phyloP scores from a whole-genome alignment of 2,113 vertebrate species.

The Prolemur simus region DNA sequence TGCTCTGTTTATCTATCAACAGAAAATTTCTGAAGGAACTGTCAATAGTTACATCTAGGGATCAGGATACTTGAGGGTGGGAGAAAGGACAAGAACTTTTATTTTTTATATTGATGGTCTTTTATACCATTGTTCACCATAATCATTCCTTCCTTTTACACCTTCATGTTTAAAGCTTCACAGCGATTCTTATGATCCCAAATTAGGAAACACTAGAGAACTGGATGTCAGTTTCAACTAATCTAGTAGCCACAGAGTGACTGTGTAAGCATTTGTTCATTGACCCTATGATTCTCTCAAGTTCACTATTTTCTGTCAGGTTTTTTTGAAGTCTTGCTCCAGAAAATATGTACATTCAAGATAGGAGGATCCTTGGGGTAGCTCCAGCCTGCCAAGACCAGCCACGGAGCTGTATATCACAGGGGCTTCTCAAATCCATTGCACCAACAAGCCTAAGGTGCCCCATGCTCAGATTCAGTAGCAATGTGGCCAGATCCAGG shows the following conservation, averaged over 20 bases:
- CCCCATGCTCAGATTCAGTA: not conserved
- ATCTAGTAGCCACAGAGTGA: not conserved
- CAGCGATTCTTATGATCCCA: not conserved
- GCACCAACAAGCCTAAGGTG: not conserved
- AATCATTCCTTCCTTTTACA: not conserved
- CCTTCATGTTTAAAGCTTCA: not conserved
- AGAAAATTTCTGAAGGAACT: not conserved
- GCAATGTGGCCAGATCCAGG: not conserved
- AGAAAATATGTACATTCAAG: not conserved
- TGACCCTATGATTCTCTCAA: slow-evolving; percentile 1
- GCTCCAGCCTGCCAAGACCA: not conserved
- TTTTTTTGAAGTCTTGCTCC: slow-evolving; percentile 20
- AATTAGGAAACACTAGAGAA: slow-evolving; percentile 3
- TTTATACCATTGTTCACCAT: not conserved
- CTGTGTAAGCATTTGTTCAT: not conserved
- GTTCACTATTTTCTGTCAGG: not conserved
- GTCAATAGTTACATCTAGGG: not conserved
- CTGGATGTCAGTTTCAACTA: not conserved
- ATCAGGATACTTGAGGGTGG: not conserved
- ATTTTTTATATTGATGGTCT: not conserved
- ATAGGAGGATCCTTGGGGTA: not conserved
- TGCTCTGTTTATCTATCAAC: not conserved
- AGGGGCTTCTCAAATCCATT: not conserved
- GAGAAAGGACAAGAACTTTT: not conserved
- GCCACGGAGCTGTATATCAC: not conserved